A percentile compares a stretch with the other conserved stretches of the same genome.
phyloP scores from a whole-genome alignment of 2,888 invertebrate genomes.

The Drosophila neutralis region DNA sequence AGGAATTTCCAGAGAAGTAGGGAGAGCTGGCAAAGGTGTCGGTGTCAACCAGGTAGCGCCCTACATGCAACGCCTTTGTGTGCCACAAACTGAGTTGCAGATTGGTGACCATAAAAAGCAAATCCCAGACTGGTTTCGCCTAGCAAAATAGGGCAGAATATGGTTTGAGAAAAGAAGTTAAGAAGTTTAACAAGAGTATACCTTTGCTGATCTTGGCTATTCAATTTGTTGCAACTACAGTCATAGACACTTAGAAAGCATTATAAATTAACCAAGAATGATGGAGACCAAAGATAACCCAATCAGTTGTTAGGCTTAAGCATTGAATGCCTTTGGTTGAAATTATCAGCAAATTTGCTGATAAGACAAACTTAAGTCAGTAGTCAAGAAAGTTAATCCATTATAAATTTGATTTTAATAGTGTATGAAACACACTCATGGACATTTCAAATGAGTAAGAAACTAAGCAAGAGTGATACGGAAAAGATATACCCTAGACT shows the following conservation, averaged over 20 bases:
- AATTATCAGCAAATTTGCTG: background rate
- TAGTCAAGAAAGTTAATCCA: background rate
- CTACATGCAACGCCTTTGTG: constrained; percentile 15
- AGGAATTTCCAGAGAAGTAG: constrained; percentile 53
- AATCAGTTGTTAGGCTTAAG: background rate
- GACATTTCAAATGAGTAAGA: background rate
- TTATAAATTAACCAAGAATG: background rate
- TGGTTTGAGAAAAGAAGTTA: background rate
- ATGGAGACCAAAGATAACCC: background rate
- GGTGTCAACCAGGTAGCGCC: constrained; percentile 47
- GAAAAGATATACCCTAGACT: background rate
- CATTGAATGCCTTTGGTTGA: background rate
- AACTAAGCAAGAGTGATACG: background rate
- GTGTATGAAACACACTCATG: constrained; percentile 6
- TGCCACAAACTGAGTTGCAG: constrained; percentile 4
- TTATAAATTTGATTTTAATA: background rate
- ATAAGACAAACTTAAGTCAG: background rate
- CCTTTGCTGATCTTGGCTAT: background rate
- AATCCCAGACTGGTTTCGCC: constrained; percentile 12
- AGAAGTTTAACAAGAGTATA: background rate
- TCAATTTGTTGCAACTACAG: background rate
- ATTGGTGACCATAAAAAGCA: constrained; percentile 24
- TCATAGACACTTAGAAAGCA: background rate
- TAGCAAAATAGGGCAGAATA: too few relatives aligned
- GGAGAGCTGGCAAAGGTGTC: constrained; percentile 24